Conservation (phyloP, 2,797 vertebrate species). For the Florisuga fusca region DNA sequence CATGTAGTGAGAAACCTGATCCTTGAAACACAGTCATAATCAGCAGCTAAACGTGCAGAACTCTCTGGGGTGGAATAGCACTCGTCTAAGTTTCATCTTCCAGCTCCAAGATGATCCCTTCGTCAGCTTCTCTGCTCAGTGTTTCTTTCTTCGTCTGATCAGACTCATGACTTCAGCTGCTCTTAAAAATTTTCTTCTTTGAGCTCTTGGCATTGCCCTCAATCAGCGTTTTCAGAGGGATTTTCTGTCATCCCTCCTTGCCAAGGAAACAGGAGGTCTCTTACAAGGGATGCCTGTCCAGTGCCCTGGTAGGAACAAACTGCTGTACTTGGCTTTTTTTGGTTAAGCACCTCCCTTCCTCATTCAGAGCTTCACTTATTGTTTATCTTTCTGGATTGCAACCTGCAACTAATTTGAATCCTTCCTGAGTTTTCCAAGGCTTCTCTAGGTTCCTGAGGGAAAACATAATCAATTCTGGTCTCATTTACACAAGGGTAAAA, state of each 20-base stretch:
- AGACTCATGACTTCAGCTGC: background rate
- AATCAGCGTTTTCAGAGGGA: background rate
- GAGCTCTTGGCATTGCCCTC: background rate
- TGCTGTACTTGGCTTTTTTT: background rate
- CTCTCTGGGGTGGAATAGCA: background rate
- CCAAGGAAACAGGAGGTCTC: background rate
- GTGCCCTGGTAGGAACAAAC: background rate
- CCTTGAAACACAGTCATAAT: background rate
- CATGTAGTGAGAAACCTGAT: fast-evolving
- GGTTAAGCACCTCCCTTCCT: background rate
- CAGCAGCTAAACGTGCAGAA: background rate
- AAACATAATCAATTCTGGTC: background rate
- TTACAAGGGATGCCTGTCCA: background rate
- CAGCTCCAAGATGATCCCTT: background rate
- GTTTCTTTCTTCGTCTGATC: background rate
- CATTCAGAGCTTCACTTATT: background rate
- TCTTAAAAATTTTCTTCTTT: background rate
- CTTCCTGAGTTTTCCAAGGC: background rate
- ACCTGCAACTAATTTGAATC: background rate
- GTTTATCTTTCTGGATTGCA: background rate
- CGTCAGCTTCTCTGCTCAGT: background rate
- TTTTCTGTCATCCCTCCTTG: background rate
- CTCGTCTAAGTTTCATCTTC: fast-evolving
- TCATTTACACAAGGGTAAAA: background rate
- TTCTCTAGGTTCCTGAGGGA: background rate